Base-by-base conservation (phyloP, 2,113 vertebrate genomes). In the Tichodroma muraria region DNA sequence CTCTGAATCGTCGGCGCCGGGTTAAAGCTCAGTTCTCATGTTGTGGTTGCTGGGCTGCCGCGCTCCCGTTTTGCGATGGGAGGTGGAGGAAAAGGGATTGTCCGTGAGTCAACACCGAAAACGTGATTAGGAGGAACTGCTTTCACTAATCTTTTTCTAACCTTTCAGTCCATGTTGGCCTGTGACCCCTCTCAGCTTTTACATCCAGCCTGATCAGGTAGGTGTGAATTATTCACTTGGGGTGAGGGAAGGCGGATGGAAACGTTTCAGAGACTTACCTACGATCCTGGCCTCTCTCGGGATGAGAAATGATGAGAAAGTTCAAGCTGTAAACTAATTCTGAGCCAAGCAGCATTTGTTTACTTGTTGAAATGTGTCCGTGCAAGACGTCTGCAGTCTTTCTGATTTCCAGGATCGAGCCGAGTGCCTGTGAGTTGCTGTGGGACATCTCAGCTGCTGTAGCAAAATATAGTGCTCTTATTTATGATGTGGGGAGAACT, bases 201-300 rank as follows among this genome's bases (percentile, higher is more conserved):
- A 92, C 93, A 94, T 95, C 94, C 80, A 96, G 95, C 91, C 96
- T 91, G 94, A 97, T 92, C 89, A 97, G 98, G 98, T 98, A 97
- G 98, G 98, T 97, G 82, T 73, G 19, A 88, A 88, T 97, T 96
- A 80, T 79, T 92, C 92, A 82, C 91, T 96, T 35, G 87, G 97
- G 95, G 95, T 91, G 89, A 94, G 78, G 95, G 94, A 54, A 85
- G 77, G 70, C 8, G 9, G 69, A 31, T 68, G 80, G 70, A 33
- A 68, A 14, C 44, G 69, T 77, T 96, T 95, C 42, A 8, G 73
- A 94, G 66, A 84, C 83, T 95, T 77, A 89, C 63, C 93, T 85
- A 37, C 53, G 2, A 53, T 65, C 38, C 65, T 70, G 91, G 59
- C 92, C 93, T 95, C 79, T 77, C 92, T 91, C 83, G 4, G 68